These are phyloP conservation scores for Trochalopteron elliotii DNA, from an alignment of 2,113 vertebrate species.

Conservation along the genomic window DNA sequence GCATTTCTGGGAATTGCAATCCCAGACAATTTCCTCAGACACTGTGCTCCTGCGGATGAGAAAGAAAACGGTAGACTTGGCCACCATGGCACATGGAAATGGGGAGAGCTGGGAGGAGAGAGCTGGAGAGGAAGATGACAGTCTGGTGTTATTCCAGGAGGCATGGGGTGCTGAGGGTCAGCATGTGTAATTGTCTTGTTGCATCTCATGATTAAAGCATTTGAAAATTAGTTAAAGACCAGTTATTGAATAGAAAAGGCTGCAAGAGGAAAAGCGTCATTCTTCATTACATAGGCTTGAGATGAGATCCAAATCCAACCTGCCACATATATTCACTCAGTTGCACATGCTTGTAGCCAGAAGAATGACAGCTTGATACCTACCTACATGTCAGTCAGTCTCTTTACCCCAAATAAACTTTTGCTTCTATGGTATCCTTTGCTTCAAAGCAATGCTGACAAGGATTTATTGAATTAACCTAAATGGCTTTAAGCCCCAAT, in stretches of 20 bases:
- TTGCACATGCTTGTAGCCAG: neutral
- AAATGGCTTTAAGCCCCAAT: constrained; percentile 64
- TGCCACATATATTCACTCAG: neutral
- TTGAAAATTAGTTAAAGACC: constrained; percentile 54
- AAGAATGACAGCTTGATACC: constrained; percentile 22
- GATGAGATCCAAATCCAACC: constrained; percentile 10
- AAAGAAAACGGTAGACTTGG: neutral
- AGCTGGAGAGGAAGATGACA: neutral
- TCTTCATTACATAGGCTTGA: constrained; percentile 3
- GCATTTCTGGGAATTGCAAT: neutral
- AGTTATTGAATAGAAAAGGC: constrained; percentile 27
- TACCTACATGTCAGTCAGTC: neutral
- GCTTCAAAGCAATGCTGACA: constrained; percentile 61
- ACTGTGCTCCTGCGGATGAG: neutral
- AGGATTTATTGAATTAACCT: constrained; percentile 67
- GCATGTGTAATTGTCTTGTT: constrained; percentile 12
- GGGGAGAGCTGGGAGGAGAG: neutral
- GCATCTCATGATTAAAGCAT: constrained; percentile 8
- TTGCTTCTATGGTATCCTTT: constrained; percentile 9
- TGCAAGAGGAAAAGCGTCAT: neutral
- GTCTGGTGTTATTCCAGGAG: constrained; percentile 13
- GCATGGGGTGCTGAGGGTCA: neutral
- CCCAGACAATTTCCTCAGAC: neutral
- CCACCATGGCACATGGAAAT: neutral
- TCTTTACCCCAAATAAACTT: constrained; percentile 57